Base-by-base conservation (phyloP, 2,113 vertebrate genomes). In the Odobenus rosmarus region DNA sequence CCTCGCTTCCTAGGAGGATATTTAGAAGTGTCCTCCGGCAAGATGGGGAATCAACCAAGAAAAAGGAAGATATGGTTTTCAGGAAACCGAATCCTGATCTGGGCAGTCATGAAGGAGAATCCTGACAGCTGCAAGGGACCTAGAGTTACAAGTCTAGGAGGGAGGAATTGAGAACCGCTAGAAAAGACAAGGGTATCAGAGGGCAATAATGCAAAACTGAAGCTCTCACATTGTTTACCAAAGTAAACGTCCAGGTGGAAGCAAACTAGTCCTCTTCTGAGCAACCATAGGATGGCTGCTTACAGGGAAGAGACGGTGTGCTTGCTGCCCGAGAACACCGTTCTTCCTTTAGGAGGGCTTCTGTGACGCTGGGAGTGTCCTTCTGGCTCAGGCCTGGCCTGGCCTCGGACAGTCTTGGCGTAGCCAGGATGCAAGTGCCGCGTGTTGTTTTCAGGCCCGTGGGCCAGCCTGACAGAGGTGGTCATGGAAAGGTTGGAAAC, bases 31-130 rank as follows among this genome's bases (percentile, higher is more conserved):
- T 39, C 31, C 62, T 76, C 7, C 11, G 28, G 57, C 51, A 72
- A 96, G 90, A 59, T 57, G 67, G 67, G 80, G 80, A 87, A 39
- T 64, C 49, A 92, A 67, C 79, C 69, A 69, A 69, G 49, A 46
- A 81, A 39, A 74, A 51, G 28, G 57, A 82, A 97, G 76, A 9
- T 21, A 0, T 26, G 46, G 10, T 46, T 89, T 85, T 92, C 82
- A 14, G 72, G 79, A 85, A 59, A 26, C 8, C 3, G 5, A 55
- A 18, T 33, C 79, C 33, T 59, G 72, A 67, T 79, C 86, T 79
- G 19, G 49, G 74, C 57, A 53, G 8, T 61, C 39, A 49, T 4
- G 3, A 92, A 57, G 64, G 28, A 19, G 24, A 14, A 28, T 80
- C 46, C 67, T 87, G 83, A 84, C 42, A 46, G 23, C 39, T 95